These are phyloP conservation scores for Vireo griseus DNA, from an alignment of 2,797 vertebrate species.

Conservation along the genomic window DNA sequence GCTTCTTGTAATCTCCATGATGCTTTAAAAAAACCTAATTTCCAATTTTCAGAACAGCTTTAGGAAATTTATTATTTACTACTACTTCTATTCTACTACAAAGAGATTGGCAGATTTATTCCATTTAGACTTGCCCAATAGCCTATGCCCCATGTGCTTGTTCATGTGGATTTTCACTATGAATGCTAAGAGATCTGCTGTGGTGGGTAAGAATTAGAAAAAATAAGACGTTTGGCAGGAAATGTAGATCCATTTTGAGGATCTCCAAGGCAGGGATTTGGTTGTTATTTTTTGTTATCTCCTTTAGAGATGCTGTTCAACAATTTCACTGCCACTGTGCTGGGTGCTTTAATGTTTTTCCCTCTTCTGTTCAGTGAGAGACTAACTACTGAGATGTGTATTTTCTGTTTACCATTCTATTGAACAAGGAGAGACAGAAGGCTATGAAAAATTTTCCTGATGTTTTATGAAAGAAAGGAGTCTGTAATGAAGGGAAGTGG, in stretches of 20 bases:
- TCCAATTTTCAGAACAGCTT: neutral
- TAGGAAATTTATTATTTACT: neutral
- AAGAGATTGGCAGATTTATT: neutral
- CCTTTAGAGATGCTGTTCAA: neutral
- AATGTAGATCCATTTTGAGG: neutral
- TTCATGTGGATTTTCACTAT: neutral
- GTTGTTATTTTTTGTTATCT: neutral
- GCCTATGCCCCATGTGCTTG: accelerated
- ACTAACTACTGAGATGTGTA: neutral
- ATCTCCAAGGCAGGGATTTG: neutral
- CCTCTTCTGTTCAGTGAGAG: neutral
- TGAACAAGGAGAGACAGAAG: neutral
- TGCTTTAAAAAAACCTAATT: neutral
- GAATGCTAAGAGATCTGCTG: neutral
- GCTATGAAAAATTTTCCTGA: neutral
- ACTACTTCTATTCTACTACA: neutral
- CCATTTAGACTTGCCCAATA: neutral
- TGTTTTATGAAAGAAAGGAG: neutral
- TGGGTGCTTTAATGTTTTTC: neutral
- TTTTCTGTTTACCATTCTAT: neutral
- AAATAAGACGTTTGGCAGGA: neutral
- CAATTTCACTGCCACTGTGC: neutral
- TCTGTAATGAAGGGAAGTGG: neutral
- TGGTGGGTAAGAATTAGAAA: neutral
- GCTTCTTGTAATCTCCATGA: neutral